Conservation (phyloP, 2,888 invertebrate species). For the Nowickia ferox region DNA sequence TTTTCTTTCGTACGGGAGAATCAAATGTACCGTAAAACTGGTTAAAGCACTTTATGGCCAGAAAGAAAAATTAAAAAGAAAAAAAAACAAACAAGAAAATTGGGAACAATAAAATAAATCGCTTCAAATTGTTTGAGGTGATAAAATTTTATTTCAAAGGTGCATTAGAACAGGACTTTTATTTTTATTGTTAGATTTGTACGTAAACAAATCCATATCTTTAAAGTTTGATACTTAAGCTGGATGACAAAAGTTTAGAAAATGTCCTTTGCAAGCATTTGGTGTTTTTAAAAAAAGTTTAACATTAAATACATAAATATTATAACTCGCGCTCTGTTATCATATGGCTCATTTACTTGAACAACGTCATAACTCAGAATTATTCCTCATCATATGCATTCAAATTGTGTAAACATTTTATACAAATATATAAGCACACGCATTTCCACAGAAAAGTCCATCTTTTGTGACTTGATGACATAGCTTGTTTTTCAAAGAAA, state of each 20-base stretch:
- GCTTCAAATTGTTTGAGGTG: slow-evolving; percentile 15
- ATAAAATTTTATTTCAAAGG: slow-evolving; percentile 15
- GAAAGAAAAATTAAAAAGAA: not conserved
- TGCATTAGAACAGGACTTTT: not conserved
- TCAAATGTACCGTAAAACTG: not conserved
- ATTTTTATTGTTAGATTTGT: not conserved
- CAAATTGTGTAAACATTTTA: too few species aligned
- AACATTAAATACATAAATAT: too few species aligned
- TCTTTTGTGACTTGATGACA: too few species aligned
- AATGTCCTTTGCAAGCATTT: not conserved
- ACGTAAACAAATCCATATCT: not conserved
- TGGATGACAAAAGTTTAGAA: not conserved
- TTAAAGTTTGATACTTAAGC: not conserved
- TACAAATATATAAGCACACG: too few species aligned
- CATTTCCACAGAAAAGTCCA: too few species aligned
- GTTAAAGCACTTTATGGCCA: slow-evolving; percentile 12
- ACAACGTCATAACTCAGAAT: too few species aligned
- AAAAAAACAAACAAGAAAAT: slow-evolving; percentile 6
- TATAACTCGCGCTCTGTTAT: too few species aligned
- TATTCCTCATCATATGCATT: too few species aligned
- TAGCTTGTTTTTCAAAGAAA: too few species aligned
- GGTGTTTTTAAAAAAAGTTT: not conserved
- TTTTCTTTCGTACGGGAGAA: slow-evolving; percentile 48
- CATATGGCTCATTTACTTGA: too few species aligned
- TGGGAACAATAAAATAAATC: slow-evolving; percentile 46